A percentile compares a stretch with the other conserved stretches of the same genome.
Conservation (phyloP, 2,797 vertebrate species). For the Fratercula arctica region DNA sequence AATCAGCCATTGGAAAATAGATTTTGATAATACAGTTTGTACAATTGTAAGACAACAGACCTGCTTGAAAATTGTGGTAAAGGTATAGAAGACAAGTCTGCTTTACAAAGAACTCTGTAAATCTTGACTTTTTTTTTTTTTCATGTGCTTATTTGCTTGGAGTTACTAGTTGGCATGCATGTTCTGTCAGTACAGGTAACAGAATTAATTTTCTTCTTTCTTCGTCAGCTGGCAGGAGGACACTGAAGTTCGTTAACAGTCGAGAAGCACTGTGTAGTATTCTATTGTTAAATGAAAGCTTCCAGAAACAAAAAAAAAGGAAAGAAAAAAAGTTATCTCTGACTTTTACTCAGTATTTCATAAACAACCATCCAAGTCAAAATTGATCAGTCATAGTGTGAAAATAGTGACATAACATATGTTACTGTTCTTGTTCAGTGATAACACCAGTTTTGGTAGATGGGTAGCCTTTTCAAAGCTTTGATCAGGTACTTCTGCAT, state of each 20-base stretch:
- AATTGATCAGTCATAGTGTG: neutral
- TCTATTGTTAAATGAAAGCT: conserved; percentile 42
- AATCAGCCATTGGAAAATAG: neutral
- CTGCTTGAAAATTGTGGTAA: neutral
- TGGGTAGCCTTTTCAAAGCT: neutral
- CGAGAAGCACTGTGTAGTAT: neutral
- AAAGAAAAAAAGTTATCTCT: neutral
- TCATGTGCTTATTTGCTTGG: neutral
- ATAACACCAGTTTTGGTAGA: neutral
- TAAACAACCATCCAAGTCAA: conserved; percentile 19
- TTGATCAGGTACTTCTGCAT: neutral
- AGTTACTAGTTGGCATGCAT: neutral
- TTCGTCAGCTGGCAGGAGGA: neutral
- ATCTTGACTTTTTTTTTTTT: neutral
- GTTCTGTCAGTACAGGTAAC: neutral
- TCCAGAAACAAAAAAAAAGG: neutral
- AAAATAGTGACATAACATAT: neutral
- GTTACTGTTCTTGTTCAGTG: neutral
- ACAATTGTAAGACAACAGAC: neutral
- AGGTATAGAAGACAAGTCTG: neutral
- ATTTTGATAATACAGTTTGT: neutral
- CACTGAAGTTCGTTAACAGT: neutral
- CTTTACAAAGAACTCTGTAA: neutral
- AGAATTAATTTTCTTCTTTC: conserved; percentile 6
- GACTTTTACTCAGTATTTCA: neutral